These are phyloP conservation scores for Phengaris alcon DNA, from an alignment of 2,888 invertebrate species.

Conservation along the genomic window DNA sequence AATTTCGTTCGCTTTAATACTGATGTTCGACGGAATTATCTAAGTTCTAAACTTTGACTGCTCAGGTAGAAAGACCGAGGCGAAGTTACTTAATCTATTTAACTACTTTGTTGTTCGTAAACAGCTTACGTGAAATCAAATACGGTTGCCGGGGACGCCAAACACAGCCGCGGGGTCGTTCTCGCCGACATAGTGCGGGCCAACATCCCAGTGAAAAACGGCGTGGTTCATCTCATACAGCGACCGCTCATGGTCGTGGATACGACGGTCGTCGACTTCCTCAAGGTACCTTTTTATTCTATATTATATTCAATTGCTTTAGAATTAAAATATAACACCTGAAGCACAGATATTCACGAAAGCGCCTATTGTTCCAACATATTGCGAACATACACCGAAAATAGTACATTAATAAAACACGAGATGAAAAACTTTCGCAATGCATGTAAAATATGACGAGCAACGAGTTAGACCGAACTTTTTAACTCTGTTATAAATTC, in stretches of 20 bases:
- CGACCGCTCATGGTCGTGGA: conserved; percentile 95
- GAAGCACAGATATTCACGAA: conserved; percentile 4
- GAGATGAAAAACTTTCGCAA: conserved; percentile 21
- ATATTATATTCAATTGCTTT: not conserved
- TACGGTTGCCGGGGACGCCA: conserved; percentile 87
- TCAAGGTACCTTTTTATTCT: conserved; percentile 81
- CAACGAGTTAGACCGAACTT: conserved; percentile 9
- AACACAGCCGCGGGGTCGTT: conserved; percentile 90
- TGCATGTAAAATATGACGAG: conserved; percentile 15
- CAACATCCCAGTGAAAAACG: conserved; percentile 95
- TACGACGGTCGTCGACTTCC: conserved; percentile 90
- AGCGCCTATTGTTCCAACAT: conserved; percentile 11
- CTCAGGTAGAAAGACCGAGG: conserved; percentile 14
- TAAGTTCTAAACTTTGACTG: not conserved
- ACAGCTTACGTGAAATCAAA: conserved; percentile 92
- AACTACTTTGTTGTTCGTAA: conserved; percentile 19
- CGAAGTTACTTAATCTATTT: conserved; percentile 19
- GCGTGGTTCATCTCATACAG: conserved; percentile 95
- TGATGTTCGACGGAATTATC: conserved; percentile 16
- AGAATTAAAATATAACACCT: not conserved
- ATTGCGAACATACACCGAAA: conserved; percentile 15
- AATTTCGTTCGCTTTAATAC: not conserved
- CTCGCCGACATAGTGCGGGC: conserved; percentile 92
- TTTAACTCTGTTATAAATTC: conserved; percentile 19
- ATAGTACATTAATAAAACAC: not conserved